A percentile compares a stretch with the other conserved stretches of the same genome.
Evolutionary conservation across 2,888 invertebrate species (phyloP).

Genomic region (Polyploca ridens): DNA sequence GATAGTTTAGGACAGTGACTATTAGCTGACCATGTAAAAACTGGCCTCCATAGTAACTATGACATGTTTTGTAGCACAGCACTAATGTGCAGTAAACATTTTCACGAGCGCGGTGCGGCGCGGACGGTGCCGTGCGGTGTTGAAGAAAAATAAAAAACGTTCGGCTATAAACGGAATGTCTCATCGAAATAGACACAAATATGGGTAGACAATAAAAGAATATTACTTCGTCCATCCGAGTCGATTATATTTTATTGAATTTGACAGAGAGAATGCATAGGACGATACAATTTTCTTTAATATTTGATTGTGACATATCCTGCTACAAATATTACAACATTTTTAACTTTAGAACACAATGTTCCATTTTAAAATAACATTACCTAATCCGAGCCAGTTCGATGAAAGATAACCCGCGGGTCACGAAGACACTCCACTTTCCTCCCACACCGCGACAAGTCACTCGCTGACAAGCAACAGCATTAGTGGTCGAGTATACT

Average conservation of each 20-base stretch:
- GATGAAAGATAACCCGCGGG: conserved; percentile 26
- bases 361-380: conserved; percentile 20
- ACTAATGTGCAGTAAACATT: conserved; percentile 15
- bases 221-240: background rate
- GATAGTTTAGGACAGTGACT: background rate
- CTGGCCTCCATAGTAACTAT: background rate
- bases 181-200: conserved; percentile 9
- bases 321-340: conserved; percentile 9
- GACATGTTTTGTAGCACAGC: background rate
- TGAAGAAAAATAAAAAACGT: conserved; percentile 38
- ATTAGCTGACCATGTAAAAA: background rate
- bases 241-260: background rate
- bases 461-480: conserved; percentile 12
- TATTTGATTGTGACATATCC: no score
- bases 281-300: background rate
- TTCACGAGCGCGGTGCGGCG: background rate
- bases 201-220: conserved; percentile 8
- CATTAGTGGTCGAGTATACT: conserved; percentile 12
- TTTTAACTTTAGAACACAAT: conserved; percentile 15
- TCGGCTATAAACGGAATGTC: conserved; percentile 29
- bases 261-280: background rate
- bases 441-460: conserved; percentile 18
- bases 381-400: conserved; percentile 21
- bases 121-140: conserved; percentile 19
- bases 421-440: conserved; percentile 20